These are phyloP conservation scores for Bemisia tabaci DNA, from an alignment of 1,140 invertebrate species.

Conservation along the genomic window DNA sequence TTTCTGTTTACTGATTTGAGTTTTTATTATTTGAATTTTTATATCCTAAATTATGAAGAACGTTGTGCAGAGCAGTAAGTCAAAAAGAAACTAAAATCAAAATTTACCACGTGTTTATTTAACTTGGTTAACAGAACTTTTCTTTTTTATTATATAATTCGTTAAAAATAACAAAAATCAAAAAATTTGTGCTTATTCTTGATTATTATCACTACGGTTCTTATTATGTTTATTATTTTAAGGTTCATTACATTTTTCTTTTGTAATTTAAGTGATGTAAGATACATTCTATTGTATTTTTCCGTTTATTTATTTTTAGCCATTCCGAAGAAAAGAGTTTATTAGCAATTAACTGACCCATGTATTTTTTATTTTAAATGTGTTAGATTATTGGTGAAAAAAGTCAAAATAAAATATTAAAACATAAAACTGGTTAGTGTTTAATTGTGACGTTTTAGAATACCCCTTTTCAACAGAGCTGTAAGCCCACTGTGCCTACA, in stretches of 20 bases:
- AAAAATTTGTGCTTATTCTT: neutral
- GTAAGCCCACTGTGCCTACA: no score
- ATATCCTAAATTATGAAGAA: no score
- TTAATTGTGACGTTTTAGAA: no score
- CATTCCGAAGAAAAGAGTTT: neutral
- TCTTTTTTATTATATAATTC: neutral
- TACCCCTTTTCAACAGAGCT: no score
- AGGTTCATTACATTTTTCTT: neutral
- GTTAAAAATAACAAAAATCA: neutral
- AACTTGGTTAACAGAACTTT: neutral
- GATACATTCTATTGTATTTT: neutral
- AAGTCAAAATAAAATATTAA: neutral
- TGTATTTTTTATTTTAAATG: slow-evolving; percentile 1
- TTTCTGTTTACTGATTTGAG: no score
- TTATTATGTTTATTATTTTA: neutral
- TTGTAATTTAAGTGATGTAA: neutral
- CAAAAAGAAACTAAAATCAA: neutral
- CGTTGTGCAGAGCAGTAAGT: no score
- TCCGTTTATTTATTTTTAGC: neutral
- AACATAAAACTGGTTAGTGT: neutral
- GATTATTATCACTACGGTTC: neutral
- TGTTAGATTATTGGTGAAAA: neutral
- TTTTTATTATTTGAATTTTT: no score
- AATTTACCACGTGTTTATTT: neutral
- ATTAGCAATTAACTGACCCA: neutral